Base-by-base conservation (phyloP, 2,888 invertebrate species). In the Aleiodes alternator region DNA sequence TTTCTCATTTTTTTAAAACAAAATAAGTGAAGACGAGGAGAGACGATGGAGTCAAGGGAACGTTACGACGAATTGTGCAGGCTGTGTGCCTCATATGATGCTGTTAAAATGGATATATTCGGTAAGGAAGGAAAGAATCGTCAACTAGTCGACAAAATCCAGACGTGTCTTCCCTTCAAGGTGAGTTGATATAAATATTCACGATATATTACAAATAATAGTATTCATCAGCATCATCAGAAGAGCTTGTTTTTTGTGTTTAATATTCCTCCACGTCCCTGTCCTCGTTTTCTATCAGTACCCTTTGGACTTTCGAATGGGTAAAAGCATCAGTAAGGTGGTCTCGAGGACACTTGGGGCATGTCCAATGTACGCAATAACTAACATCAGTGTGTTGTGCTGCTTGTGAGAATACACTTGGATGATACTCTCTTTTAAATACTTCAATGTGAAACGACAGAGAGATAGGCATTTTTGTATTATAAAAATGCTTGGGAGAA, bases 101-200 rank as follows among this genome's bases (percentile, higher is more conserved):
- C 88, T 78, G 88, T 90, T 78, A 90, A 90, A 84, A 89, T 91
- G 87, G 88, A 90, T 81, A 89, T 91, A 75, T 91, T 90, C 84
- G 89, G 90, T 71, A 87, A 89, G 80, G 90, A 90, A 78, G 90
- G 90, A 72, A 88, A 84, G 78, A 88, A 88, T 82, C 87, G 90
- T 78, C 90, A 90, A 77, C 87, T 91, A 79, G 87, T 89, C 77
- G 88, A 90, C 83, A 91, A 91, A 82, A 91, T 91, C 76, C 88
- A 90, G 77, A 87, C 89, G 69, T 90, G 90, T 80, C 84, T 91
- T 66, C 90, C 90, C 51, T 90, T 90, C 85, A 88, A 90, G 89
- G 91, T 91, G 78, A 84, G 83, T 81, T 53, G 9, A n/a, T n/a
- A n/a, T n/a, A n/a, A n/a, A n/a, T n/a, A n/a, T n/a, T n/a, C n/a